Conservation (phyloP, 1,140 invertebrate species). For the Formica exsecta region DNA sequence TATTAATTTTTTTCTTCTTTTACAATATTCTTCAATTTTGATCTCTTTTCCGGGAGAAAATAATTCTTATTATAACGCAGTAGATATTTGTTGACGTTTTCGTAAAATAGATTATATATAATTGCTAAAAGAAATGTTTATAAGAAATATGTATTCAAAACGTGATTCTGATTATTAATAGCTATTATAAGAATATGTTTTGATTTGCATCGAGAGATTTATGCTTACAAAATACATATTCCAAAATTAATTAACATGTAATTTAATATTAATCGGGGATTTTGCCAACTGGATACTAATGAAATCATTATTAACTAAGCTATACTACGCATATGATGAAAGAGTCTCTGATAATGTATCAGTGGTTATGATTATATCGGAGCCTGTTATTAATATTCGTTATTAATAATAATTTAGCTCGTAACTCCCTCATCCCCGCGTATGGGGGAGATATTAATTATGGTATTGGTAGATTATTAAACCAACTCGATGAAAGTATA, state of each 20-base stretch:
- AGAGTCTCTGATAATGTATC: slow-evolving; percentile 41
- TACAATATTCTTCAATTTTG: neutral
- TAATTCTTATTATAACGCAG: neutral
- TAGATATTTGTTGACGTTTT: too few relatives aligned
- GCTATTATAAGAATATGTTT: slow-evolving; percentile 11
- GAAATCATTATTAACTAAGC: slow-evolving; percentile 58
- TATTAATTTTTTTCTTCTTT: neutral
- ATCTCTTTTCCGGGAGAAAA: neutral
- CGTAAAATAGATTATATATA: slow-evolving; percentile 2
- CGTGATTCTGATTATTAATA: slow-evolving; percentile 4
- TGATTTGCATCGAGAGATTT: neutral
- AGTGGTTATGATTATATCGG: slow-evolving; percentile 28
- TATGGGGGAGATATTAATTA: slow-evolving; percentile 31
- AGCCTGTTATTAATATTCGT: slow-evolving; percentile 29
- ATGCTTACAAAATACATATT: slow-evolving; percentile 20
- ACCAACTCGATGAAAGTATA: neutral
- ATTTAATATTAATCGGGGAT: slow-evolving; percentile 58
- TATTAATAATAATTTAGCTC: slow-evolving; percentile 29
- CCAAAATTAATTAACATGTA: slow-evolving; percentile 48
- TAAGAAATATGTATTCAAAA: neutral
- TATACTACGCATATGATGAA: slow-evolving; percentile 7
- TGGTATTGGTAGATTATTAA: slow-evolving; percentile 42
- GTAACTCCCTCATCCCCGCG: too few relatives aligned
- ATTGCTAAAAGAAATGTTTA: neutral
- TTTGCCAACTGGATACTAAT: slow-evolving; percentile 25